Evolutionary conservation across 2,888 invertebrate genomes (phyloP).

Genomic region (Ophioninae sp.): DNA sequence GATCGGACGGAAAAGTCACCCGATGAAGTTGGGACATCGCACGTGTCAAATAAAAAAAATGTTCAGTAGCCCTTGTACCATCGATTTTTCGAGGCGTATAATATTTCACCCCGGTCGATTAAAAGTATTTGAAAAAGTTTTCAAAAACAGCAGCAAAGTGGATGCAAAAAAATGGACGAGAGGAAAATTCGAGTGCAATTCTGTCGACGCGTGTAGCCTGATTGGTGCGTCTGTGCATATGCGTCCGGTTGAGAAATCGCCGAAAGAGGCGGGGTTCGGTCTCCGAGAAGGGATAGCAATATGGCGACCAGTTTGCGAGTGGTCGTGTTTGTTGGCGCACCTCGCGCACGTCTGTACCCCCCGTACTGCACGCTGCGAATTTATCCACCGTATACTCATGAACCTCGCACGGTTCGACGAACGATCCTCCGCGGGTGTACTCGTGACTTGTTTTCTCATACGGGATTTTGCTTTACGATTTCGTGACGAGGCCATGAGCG

Average conservation of each 20-base stretch:
- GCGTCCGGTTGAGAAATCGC: slow-evolving; percentile 51
- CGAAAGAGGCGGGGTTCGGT: slow-evolving; percentile 66
- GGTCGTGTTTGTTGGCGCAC: slow-evolving; percentile 70
- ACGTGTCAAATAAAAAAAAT: not conserved
- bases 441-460: not conserved
- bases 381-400: slow-evolving; percentile 61
- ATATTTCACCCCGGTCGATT: no score
- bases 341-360: slow-evolving; percentile 65
- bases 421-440: slow-evolving; percentile 1
- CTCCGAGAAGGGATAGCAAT: slow-evolving; percentile 69
- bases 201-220: not conserved
- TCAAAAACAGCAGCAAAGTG: not conserved
- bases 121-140: not conserved
- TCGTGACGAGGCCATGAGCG: not conserved
- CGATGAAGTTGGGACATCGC: not conserved
- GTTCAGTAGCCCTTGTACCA: not conserved
- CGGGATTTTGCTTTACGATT: not conserved
- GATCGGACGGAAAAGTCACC: not conserved
- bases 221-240: not conserved
- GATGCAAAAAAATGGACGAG: not conserved
- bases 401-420: slow-evolving; percentile 66
- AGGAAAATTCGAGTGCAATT: not conserved
- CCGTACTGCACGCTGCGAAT: slow-evolving; percentile 50
- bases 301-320: slow-evolving; percentile 75
- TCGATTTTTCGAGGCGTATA: not conserved